These are phyloP conservation scores for Engystomops pustulosus DNA, from an alignment of 2,113 vertebrate genomes.

Conservation along the genomic window DNA sequence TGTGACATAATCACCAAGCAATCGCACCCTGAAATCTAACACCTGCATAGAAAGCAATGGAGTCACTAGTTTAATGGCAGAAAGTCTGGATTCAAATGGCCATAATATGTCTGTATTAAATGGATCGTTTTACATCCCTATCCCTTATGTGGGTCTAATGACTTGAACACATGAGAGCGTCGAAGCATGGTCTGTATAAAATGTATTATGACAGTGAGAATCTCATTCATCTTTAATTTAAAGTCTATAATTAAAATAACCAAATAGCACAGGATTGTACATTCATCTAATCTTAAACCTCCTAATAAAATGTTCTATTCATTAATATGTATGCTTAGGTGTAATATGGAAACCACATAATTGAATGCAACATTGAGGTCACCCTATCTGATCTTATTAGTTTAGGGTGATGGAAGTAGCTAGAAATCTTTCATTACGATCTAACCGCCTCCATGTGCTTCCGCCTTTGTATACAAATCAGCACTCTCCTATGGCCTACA, in stretches of 20 bases:
- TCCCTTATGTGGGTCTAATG: too few species aligned
- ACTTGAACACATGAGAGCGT: too few species aligned
- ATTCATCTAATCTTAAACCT: not conserved
- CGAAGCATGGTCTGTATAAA: too few species aligned
- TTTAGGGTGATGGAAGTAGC: not conserved
- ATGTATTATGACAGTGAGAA: too few species aligned
- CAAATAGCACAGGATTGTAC: not conserved
- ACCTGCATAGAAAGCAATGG: conserved; percentile 3
- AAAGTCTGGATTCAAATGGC: too few species aligned
- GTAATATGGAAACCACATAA: not conserved
- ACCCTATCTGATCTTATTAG: not conserved
- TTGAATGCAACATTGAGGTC: not conserved
- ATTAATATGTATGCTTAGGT: not conserved
- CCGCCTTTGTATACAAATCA: not conserved
- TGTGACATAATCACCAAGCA: not conserved
- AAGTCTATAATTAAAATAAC: not conserved
- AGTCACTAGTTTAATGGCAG: not conserved
- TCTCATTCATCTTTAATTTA: not conserved
- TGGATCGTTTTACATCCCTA: too few species aligned
- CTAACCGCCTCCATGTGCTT: not conserved
- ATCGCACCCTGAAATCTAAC: not conserved
- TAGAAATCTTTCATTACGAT: not conserved
- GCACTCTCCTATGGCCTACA: not conserved
- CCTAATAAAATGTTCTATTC: not conserved
- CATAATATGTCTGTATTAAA: too few species aligned